Evolutionary conservation across 2,113 vertebrate species (phyloP).

Genomic region (Larimichthys polyactis): DNA sequence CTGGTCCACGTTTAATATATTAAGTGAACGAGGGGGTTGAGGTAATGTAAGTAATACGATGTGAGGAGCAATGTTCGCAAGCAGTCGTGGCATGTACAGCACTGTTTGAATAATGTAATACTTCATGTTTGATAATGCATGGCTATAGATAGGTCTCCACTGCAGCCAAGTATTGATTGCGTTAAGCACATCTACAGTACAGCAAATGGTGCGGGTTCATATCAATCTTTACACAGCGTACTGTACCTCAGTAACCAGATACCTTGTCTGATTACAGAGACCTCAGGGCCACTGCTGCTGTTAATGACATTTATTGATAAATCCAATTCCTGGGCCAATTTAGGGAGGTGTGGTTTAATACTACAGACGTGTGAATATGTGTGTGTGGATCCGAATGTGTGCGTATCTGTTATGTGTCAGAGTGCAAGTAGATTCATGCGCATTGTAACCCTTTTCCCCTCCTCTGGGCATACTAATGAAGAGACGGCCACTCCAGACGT

Average conservation of each 20-base stretch:
- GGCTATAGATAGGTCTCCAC: conserved; percentile 81
- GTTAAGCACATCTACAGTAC: conserved; percentile 82
- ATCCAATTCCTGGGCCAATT: conserved; percentile 65
- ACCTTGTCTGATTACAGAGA: conserved; percentile 73
- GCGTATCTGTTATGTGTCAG: conserved; percentile 66
- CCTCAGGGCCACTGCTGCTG: conserved; percentile 62
- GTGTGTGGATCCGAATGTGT: conserved; percentile 32
- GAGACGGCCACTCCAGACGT: conserved; percentile 69
- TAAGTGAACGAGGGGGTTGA: conserved; percentile 51
- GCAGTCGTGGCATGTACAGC: conserved; percentile 68
- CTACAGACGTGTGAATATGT: conserved; percentile 41
- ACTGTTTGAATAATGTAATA: conserved; percentile 78
- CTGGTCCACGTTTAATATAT: conserved; percentile 51
- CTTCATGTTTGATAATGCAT: conserved; percentile 81
- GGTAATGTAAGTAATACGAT: conserved; percentile 74
- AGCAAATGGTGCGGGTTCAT: conserved; percentile 75
- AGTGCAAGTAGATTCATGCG: conserved; percentile 58
- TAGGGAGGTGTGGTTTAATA: conserved; percentile 62
- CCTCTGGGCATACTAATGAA: conserved; percentile 77
- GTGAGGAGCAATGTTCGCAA: conserved; percentile 65
- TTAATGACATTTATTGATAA: conserved; percentile 79
- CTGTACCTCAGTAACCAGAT: conserved; percentile 78
- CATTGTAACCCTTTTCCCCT: conserved; percentile 36
- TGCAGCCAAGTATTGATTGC: conserved; percentile 83
- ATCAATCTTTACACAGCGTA: conserved; percentile 77